Base-by-base conservation (phyloP, 1,140 invertebrate species). In the Nylanderia fulva region DNA sequence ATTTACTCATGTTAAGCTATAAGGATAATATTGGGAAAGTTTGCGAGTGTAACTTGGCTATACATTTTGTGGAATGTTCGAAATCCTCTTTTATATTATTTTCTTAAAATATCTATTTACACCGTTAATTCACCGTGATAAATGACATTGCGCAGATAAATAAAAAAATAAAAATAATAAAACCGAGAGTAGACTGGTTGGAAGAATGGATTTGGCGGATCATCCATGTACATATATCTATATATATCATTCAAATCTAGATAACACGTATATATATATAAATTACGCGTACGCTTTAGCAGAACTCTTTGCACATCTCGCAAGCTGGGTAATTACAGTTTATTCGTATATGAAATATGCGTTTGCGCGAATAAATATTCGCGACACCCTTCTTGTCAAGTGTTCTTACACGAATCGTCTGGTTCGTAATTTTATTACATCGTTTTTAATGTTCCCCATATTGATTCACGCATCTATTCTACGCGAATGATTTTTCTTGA, bases 371-470 rank as follows among this genome's bases (percentile, higher is more conserved):
- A 39, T 11, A 29, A 6, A 0, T n/a, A 42, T 39, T 42, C 21
- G 24, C 36, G 33, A 36, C 6, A 48, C 13, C 52, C 42, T 13
- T n/a, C n/a, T 61, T 63, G n/a, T 76, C 27, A 39, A 76, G 36
- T 42, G 2, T 11, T 8, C 24, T 61, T 63, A 33, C 13, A 36
- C 7, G 56, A 75, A 61, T 39, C 0, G 9, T 45, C 24, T 29
- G 21, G 60, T 60, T 63, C 27, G 6, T 58, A 11, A 75, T 63
- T 76, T 76, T 13, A 76, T 76, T 75, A 61, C 29, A 36, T 42
- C 36, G 36, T 27, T 72, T n/a, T 56, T 75, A 75, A 75, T 63
- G 74, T 39, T 63, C 63, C 6, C 15, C 24, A 21, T 15, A 13
- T 61, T 18, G 36, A 76, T 76, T 76, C 39, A n/a, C 24, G 3